Conservation (phyloP, 2,888 invertebrate species). For the Caenorhabditis sp. region DNA sequence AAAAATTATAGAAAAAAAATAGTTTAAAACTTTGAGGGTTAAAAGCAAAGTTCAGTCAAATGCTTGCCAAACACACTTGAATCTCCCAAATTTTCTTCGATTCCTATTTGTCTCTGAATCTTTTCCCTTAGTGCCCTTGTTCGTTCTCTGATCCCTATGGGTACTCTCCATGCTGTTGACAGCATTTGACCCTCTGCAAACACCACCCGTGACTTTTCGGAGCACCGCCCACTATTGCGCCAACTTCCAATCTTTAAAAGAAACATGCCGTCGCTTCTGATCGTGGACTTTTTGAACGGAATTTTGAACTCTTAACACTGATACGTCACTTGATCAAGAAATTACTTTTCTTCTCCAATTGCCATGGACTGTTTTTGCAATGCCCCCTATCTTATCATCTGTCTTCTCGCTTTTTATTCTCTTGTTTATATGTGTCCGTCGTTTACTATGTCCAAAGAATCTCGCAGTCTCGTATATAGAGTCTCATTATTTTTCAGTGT, state of each 20-base stretch:
- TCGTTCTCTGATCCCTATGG: conserved; percentile 10
- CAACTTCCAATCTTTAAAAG: conserved; percentile 13
- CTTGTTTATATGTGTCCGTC: not conserved
- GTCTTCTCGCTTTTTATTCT: not conserved
- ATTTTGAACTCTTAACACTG: not conserved
- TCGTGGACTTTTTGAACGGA: too few species aligned
- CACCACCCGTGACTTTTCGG: conserved; percentile 12
- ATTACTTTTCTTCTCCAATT: too few species aligned
- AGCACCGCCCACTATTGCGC: conserved; percentile 29
- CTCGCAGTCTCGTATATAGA: too few species aligned
- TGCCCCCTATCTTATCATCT: conserved; percentile 25
- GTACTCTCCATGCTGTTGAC: too few species aligned
- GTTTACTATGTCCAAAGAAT: not conserved
- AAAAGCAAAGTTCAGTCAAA: too few species aligned
- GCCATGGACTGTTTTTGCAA: conserved; percentile 6
- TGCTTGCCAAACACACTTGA: too few species aligned
- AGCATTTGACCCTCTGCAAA: too few species aligned
- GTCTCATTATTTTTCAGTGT: too few species aligned
- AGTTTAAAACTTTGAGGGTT: too few species aligned
- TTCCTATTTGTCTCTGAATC: not conserved
- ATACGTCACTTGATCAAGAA: conserved; percentile 40
- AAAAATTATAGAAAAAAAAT: too few species aligned
- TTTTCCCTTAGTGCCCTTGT: not conserved
- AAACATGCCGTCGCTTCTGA: not conserved
- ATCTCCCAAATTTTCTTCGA: too few species aligned